Evolutionary conservation across 2,888 invertebrate species (phyloP), one percentile per base, ranked within the genome.

Genomic region (Desoria tigrina): DNA sequence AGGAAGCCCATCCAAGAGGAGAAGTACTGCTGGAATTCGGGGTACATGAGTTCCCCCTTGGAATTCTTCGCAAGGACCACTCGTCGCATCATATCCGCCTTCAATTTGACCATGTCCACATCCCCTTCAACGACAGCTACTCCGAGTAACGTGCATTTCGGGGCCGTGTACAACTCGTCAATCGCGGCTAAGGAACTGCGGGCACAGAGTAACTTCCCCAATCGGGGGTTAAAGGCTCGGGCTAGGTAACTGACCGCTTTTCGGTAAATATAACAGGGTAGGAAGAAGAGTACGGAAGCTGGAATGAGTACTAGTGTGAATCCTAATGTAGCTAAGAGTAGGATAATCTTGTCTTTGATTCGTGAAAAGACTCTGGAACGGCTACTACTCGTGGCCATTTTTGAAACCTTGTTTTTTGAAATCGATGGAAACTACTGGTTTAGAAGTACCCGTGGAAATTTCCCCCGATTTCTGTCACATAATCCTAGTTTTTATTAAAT

Each of bases 1-100:
- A 64, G 28, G 53, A 67, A 69, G 11, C 69, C 69, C 0, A 54
- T 7, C 72, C 72, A 72, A 14, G 49, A 53, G 1, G 45, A 50
- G 32, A 59, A 66, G 37, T 62, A 72, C 42, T 72, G 72, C 42
- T 72, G 69, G 21, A 72, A 66, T 63, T 69, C 72, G 16, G 72
- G 69, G 39, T 72, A 72, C 53, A 63, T 61, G 21, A 63, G 51
- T 7, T 65, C 32, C 24, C 69, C 69, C 28, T 66, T 53, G 9
- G 61, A 55, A 55, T 63, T 39, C 50, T 61, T 63, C n/a, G 59
- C 63, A n/a, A 42, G 28, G 2, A 72, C 42, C 51, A 69, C 63
- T 42, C 67, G 62, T 2, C 58, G 42, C 45, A 58, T 57, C 53
- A 72, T 61, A 18, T 63, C 59, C 24, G 56, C 18, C 24, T 64